Base-by-base conservation (phyloP, 2,797 vertebrate genomes). In the Cichlasoma orientale region DNA sequence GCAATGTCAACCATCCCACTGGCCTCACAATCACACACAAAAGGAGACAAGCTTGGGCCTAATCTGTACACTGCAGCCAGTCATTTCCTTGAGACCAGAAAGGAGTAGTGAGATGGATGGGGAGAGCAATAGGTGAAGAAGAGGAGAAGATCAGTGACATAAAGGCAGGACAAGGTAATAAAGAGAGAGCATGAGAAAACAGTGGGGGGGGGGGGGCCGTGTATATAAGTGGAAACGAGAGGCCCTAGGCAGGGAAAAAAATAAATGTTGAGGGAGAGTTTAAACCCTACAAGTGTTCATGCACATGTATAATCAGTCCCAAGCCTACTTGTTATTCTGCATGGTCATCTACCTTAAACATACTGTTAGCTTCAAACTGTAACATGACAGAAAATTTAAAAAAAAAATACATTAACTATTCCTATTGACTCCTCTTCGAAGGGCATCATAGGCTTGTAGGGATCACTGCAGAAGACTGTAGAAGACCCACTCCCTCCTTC, bases 401-500 rank as follows among this genome's bases (percentile, higher is more conserved):
- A 5, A 82, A 19, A 44, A 82, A 44, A 36, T 36, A 36, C 33
- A 36, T 36, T 69, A 72, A 56, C 14, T 7, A 2, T 84, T 70
- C 73, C 81, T 10, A 29, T 25, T 69, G 77, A 72, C 71, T 78
- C 41, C 19, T 72, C 31, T 80, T 77, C 82, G 77, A 89, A 78
- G 58, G 77, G 80, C 85, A 61, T 63, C 1, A 21, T 52, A 33
- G 52, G 57, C 63, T 72, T 70, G 79, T 56, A 61, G 29, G 61
- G 82, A 79, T 87, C 63, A 50, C 72, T 74, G 25, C 52, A 52
- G 70, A 80, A 83, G 63, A 78, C 72, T 74, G 25, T 54, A 52
- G 70, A 80, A 83, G 63, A 78, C 72, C 31, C 68, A 36, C 57
- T 33, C 79, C 38, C 55, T 59, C 47, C 71, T 77, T 54, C 38